Conservation (phyloP, 2,797 vertebrate genomes). For the Gallinago stenura region DNA sequence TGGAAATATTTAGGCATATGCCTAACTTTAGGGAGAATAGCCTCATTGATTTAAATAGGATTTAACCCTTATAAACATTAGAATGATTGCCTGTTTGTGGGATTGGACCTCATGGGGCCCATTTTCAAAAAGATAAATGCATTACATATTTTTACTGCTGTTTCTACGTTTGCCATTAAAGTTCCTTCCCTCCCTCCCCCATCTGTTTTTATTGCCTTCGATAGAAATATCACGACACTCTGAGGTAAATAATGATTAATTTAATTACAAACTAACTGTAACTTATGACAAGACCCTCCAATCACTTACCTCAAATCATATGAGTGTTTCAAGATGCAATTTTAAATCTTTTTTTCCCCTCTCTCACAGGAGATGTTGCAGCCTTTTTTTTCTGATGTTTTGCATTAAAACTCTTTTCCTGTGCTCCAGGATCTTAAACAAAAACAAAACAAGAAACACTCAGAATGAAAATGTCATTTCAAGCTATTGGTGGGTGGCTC, state of each 20-base stretch:
- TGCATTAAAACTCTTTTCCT: constrained; percentile 62
- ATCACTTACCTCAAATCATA: constrained; percentile 75
- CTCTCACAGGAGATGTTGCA: constrained; percentile 46
- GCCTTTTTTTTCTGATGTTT: constrained; percentile 54
- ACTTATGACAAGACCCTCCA: not conserved
- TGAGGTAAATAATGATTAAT: not conserved
- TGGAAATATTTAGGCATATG: constrained; percentile 13
- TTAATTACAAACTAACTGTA: constrained; percentile 48
- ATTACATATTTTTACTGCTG: not conserved
- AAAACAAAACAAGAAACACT: constrained; percentile 75
- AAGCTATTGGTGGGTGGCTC: constrained; percentile 58
- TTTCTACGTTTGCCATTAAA: not conserved
- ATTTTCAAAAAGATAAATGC: constrained; percentile 27
- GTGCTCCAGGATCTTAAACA: constrained; percentile 73
- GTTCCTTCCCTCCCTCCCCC: not conserved
- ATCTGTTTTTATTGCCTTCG: not conserved
- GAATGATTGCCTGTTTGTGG: not conserved
- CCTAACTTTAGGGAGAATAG: not conserved
- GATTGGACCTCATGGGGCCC: not conserved
- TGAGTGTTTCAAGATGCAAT: constrained; percentile 56
- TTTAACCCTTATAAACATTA: not conserved
- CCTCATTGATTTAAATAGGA: not conserved
- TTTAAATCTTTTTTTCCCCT: constrained; percentile 10
- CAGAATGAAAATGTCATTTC: constrained; percentile 78
- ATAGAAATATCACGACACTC: not conserved